A percentile compares a stretch with the other conserved stretches of the same genome.
phyloP scores from a whole-genome alignment of 2,888 invertebrate species.

The Chymomyza fuscimana region DNA sequence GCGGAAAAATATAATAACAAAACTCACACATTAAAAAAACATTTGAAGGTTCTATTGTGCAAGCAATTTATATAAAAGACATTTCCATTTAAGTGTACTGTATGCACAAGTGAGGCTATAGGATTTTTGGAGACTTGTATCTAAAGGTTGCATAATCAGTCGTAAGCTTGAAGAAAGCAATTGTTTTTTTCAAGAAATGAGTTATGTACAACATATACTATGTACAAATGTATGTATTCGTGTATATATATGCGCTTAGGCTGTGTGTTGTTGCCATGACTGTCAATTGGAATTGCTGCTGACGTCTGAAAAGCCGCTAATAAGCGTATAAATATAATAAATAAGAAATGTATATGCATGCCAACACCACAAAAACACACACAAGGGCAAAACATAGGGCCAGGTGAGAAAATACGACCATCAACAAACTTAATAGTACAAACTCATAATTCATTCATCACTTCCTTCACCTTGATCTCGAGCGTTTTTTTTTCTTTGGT shows the following conservation, averaged over 20 bases:
- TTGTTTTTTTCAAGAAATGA: background rate
- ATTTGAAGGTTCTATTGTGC: conserved; percentile 7
- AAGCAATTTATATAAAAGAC: conserved; percentile 20
- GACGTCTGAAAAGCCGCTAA: conserved; percentile 64
- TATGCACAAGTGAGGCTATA: conserved; percentile 2
- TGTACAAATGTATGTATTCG: background rate
- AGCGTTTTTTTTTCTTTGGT: conserved; percentile 14
- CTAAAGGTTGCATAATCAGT: conserved; percentile 39
- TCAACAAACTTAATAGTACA: conserved; percentile 3
- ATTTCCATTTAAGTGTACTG: conserved; percentile 23
- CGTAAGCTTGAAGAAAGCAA: conserved; percentile 10
- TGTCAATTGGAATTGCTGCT: conserved; percentile 26
- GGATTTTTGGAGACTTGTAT: background rate
- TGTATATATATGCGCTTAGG: background rate
- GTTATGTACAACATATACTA: background rate
- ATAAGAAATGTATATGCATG: conserved; percentile 25
- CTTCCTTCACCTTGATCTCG: conserved; percentile 33
- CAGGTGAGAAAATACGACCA: conserved; percentile 16
- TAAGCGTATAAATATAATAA: conserved; percentile 41
- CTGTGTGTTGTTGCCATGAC: background rate
- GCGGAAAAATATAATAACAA: background rate
- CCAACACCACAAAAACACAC: conserved; percentile 1
- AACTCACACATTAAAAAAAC: background rate
- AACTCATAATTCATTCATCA: conserved; percentile 28
- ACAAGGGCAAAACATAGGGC: background rate